Conservation (phyloP, 2,797 vertebrate species). For the Silurus lanzhouensis region DNA sequence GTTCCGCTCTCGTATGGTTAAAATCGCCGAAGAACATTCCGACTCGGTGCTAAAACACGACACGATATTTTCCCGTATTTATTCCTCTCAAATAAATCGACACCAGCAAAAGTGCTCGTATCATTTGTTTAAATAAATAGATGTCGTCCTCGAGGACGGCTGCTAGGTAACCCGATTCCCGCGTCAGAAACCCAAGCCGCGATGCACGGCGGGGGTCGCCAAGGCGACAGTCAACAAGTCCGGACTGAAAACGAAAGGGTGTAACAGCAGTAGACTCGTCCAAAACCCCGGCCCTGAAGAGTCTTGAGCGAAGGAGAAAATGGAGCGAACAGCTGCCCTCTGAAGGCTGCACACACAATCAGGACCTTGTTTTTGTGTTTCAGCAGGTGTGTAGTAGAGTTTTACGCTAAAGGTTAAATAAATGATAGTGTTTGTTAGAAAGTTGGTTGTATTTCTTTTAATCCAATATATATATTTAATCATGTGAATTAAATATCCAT, state of each 20-base stretch:
- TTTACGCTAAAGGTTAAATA: too few species aligned
- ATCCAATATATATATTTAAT: not conserved
- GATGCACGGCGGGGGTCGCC: conserved; percentile 64
- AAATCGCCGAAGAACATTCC: not conserved
- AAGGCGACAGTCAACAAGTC: conserved; percentile 68
- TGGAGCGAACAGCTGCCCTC: conserved; percentile 35
- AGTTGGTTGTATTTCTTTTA: not conserved
- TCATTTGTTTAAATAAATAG: conserved; percentile 31
- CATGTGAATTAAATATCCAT: not conserved
- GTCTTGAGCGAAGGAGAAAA: conserved; percentile 20
- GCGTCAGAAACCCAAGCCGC: conserved; percentile 71
- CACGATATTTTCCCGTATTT: not conserved
- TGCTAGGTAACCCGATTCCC: conserved; percentile 67
- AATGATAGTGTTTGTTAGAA: conserved; percentile 3
- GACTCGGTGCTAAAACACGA: not conserved
- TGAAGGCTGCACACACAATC: conserved; percentile 7
- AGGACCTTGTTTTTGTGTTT: conserved; percentile 5
- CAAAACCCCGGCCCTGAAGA: conserved; percentile 36
- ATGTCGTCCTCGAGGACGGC: conserved; percentile 25
- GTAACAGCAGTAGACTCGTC: conserved; percentile 50
- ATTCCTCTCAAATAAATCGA: not conserved
- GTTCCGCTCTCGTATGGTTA: not conserved
- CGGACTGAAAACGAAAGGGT: conserved; percentile 45
- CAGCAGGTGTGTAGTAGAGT: conserved; percentile 41
- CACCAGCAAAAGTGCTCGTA: not conserved